phyloP scores from a whole-genome alignment of 1,140 invertebrate species.

The Pantala flavescens region DNA sequence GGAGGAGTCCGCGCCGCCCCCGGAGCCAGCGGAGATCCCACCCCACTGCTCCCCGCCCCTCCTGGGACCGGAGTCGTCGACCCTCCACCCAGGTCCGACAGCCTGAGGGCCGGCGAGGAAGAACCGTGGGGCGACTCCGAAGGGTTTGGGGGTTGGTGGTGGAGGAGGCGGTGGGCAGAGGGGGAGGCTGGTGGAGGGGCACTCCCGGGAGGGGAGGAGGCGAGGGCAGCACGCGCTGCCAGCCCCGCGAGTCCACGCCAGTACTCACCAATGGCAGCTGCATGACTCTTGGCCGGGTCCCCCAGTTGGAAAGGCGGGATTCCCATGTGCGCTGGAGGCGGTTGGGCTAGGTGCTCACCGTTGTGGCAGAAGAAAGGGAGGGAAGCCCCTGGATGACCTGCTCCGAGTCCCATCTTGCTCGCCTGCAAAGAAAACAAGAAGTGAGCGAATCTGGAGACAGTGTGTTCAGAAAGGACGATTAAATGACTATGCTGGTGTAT shows the following conservation, averaged over 20 bases:
- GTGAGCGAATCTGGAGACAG: no score
- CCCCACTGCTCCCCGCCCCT: background rate
- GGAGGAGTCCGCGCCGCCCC: slow-evolving; percentile 18
- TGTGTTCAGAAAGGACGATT: no score
- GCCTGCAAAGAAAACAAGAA: slow-evolving; percentile 50
- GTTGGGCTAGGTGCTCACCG: slow-evolving; percentile 70
- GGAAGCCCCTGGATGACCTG: slow-evolving; percentile 52
- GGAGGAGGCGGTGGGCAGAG: slow-evolving; percentile 20
- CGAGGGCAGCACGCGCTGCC: slow-evolving; percentile 12
- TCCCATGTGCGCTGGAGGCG: slow-evolving; percentile 94
- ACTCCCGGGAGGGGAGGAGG: slow-evolving; percentile 17
- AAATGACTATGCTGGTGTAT: no score
- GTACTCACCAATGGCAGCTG: slow-evolving; percentile 52
- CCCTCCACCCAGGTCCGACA: background rate
- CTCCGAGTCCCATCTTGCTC: slow-evolving; percentile 73
- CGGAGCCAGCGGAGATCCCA: background rate
- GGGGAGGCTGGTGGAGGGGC: slow-evolving; percentile 26
- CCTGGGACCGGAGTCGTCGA: background rate
- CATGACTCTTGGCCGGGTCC: slow-evolving; percentile 49
- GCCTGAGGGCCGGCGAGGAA: background rate
- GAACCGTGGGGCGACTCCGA: slow-evolving; percentile 1
- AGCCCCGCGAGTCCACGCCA: slow-evolving; percentile 24
- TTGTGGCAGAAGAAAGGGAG: slow-evolving; percentile 86
- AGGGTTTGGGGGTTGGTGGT: background rate
- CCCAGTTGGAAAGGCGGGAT: slow-evolving; percentile 84